Evolutionary conservation across 2,797 vertebrate genomes (phyloP).

Genomic region (Siniperca scherzeri): DNA sequence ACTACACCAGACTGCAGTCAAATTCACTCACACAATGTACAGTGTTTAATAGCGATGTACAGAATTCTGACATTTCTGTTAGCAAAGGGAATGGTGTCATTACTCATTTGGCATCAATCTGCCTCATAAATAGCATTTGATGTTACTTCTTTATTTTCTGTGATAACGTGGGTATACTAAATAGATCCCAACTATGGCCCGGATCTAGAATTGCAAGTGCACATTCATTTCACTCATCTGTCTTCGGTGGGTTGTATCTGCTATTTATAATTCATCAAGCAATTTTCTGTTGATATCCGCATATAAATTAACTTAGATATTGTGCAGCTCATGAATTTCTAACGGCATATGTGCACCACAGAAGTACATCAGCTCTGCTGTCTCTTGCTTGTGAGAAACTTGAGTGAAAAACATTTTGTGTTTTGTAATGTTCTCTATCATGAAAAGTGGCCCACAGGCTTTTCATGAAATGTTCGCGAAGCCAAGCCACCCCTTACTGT

Average conservation of each 20-base stretch:
- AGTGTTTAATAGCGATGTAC: background rate
- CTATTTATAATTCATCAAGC: constrained; percentile 83
- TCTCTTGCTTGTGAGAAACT: constrained; percentile 42
- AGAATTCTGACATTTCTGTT: constrained; percentile 15
- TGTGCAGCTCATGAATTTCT: constrained; percentile 79
- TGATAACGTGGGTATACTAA: constrained; percentile 46
- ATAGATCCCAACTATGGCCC: constrained; percentile 52
- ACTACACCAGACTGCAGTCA: background rate
- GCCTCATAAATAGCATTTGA: constrained; percentile 57
- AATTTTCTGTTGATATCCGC: constrained; percentile 76
- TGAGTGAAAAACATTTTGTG: constrained; percentile 57
- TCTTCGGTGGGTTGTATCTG: constrained; percentile 76
- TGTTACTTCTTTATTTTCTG: constrained; percentile 48
- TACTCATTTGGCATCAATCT: constrained; percentile 40
- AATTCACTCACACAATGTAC: constrained; percentile 7
- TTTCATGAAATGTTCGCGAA: constrained; percentile 44
- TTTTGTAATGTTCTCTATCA: constrained; percentile 48
- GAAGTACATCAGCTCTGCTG: constrained; percentile 53
- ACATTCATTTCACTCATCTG: constrained; percentile 78
- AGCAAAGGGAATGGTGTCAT: constrained; percentile 22
- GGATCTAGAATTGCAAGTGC: constrained; percentile 55
- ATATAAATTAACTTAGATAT: constrained; percentile 80
- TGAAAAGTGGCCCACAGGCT: constrained; percentile 40
- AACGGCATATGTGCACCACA: constrained; percentile 50
- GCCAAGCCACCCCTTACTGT: constrained; percentile 38